Percentiles rank a stretch among this genome's conserved stretches.
These are phyloP conservation scores for Pteronura brasiliensis DNA, from an alignment of 2,113 vertebrate species.

Conservation along the genomic window DNA sequence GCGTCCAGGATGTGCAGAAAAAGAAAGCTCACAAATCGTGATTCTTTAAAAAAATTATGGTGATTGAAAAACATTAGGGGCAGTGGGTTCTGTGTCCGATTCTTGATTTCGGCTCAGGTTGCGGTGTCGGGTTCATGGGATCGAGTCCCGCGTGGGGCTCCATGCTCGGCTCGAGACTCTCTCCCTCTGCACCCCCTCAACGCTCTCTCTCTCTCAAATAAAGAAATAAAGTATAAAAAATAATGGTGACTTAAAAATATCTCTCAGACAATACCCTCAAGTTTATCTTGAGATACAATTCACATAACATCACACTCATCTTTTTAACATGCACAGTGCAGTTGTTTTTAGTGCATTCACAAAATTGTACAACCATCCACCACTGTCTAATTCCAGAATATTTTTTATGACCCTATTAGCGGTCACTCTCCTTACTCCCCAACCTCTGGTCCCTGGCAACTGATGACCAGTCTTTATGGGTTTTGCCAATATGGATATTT, in stretches of 20 bases:
- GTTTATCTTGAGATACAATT: not conserved
- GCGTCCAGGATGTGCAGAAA: too few relatives aligned
- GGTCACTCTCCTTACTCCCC: fast-evolving
- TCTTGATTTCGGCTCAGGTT: not conserved
- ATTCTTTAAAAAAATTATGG: not conserved
- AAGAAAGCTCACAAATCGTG: too few relatives aligned
- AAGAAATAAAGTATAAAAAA: not conserved
- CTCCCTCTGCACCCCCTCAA: not conserved
- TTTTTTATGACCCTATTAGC: not conserved
- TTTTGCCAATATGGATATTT: not conserved
- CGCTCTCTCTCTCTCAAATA: not conserved
- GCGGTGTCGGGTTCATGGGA: too few relatives aligned
- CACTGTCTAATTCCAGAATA: not conserved
- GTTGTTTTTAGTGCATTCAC: not conserved
- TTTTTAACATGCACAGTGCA: not conserved
- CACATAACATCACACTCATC: not conserved
- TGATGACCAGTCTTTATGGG: not conserved
- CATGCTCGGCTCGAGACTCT: not conserved
- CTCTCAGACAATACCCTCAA: not conserved
- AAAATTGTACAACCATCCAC: not conserved
- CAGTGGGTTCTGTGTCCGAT: not conserved
- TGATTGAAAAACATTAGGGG: not conserved
- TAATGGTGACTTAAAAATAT: not conserved
- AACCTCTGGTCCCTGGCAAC: not conserved
- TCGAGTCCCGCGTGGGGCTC: not conserved